Evolutionary conservation across 2,888 invertebrate species (phyloP).

Genomic region (Drosophila affinis): DNA sequence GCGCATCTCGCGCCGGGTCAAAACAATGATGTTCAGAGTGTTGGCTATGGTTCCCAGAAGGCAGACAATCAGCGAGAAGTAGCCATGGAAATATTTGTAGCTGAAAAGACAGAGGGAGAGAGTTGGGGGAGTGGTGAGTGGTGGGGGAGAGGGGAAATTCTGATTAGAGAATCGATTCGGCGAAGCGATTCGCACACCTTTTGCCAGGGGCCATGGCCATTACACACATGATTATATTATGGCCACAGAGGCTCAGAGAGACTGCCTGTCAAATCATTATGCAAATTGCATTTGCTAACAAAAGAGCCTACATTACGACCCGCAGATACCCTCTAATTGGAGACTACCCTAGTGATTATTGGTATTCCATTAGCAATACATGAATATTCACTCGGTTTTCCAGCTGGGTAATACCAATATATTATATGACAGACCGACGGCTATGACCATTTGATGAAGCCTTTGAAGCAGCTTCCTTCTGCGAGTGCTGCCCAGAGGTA

Average conservation of each 20-base stretch:
- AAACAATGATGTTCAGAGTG: conserved; percentile 94
- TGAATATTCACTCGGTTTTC: too few species aligned
- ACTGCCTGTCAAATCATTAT: conserved; percentile 57
- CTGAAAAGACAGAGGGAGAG: conserved; percentile 72
- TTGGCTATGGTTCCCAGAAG: conserved; percentile 95
- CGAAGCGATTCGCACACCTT: conserved; percentile 15
- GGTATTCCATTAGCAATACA: too few species aligned
- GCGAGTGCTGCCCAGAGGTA: not conserved
- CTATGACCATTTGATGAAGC: not conserved
- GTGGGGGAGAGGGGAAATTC: not conserved
- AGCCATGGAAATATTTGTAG: conserved; percentile 92
- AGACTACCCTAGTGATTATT: too few species aligned
- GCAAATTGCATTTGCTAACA: conserved; percentile 61
- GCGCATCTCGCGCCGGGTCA: conserved; percentile 94
- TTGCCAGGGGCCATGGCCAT: conserved; percentile 60
- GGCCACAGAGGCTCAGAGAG: conserved; percentile 22
- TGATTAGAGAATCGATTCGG: conserved; percentile 8
- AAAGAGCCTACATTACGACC: not conserved
- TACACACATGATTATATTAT: conserved; percentile 63
- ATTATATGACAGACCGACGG: too few species aligned
- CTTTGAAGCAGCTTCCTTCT: not conserved
- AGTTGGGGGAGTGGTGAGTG: not conserved
- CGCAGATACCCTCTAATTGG: not conserved
- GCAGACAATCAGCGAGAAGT: conserved; percentile 93
- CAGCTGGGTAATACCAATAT: too few species aligned